Evolutionary conservation across 30 jellyfish, hydroid and myxozoan species (phyloP).

Genomic region (Rhopilema esculentum): DNA sequence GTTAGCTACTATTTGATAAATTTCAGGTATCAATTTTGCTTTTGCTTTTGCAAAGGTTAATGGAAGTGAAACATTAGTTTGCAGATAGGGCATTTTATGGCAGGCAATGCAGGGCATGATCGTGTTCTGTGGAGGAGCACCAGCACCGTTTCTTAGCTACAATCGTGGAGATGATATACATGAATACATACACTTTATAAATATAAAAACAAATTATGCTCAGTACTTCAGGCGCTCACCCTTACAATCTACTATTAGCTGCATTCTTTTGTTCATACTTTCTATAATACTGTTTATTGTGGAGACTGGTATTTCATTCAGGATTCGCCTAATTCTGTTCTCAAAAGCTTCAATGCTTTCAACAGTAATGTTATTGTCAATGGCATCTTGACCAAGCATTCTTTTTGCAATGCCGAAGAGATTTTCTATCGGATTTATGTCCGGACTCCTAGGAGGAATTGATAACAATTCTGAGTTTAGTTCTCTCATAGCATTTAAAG

Average conservation of each 20-base stretch:
- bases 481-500: conserved; percentile 1
- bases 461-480: conserved; percentile 19
- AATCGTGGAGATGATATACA: neutral
- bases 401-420: conserved; percentile 9
- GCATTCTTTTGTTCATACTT: conserved; percentile 36
- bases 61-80: no score
- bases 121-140: no score
- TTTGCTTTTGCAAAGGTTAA: no score
- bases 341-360: conserved; percentile 25
- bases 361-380: neutral
- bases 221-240: conserved; percentile 28
- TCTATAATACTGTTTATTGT: conserved; percentile 15
- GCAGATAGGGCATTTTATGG: no score
- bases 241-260: neutral
- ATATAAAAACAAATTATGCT: neutral
- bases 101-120: no score
- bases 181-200: neutral
- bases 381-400: conserved; percentile 9
- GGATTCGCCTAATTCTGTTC: conserved; percentile 1
- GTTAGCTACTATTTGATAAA: no score
- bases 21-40: no score
- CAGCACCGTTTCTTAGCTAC: no score
- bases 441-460: conserved; percentile 47
- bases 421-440: conserved; percentile 34
- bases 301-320: conserved; percentile 2